Conservation (phyloP, 2,888 invertebrate species). For the Sipha maydis region DNA sequence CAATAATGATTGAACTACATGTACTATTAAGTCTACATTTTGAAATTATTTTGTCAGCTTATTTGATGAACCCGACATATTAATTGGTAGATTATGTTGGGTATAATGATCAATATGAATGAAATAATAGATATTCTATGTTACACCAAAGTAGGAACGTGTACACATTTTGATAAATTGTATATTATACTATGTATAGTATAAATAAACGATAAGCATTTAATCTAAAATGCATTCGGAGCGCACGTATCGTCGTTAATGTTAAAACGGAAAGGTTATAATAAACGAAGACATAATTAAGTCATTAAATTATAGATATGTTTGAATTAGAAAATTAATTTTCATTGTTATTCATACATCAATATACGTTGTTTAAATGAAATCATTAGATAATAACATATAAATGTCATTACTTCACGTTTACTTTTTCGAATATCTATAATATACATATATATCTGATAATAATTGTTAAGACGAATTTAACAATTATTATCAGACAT, state of each 20-base stretch:
- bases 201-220: not conserved
- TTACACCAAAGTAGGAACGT: not conserved
- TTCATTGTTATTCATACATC: not conserved
- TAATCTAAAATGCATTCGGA: conserved; percentile 17
- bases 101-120: not conserved
- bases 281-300: not conserved
- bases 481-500: not conserved
- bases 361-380: not conserved
- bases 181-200: not conserved
- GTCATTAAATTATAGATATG: not conserved
- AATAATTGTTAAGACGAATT: too few species aligned
- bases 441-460: too few species aligned
- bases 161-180: not conserved
- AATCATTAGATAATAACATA: not conserved
- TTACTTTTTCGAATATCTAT: not conserved
- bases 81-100: not conserved
- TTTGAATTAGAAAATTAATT: not conserved
- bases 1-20: not conserved
- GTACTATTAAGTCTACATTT: not conserved
- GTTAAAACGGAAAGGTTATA: not conserved
- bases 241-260: not conserved
- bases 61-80: not conserved
- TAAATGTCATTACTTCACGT: not conserved
- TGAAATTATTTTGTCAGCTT: not conserved
- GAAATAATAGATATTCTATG: not conserved